phyloP scores from a whole-genome alignment of 2,113 vertebrate genomes.

The Chlorodrepanis virens region DNA sequence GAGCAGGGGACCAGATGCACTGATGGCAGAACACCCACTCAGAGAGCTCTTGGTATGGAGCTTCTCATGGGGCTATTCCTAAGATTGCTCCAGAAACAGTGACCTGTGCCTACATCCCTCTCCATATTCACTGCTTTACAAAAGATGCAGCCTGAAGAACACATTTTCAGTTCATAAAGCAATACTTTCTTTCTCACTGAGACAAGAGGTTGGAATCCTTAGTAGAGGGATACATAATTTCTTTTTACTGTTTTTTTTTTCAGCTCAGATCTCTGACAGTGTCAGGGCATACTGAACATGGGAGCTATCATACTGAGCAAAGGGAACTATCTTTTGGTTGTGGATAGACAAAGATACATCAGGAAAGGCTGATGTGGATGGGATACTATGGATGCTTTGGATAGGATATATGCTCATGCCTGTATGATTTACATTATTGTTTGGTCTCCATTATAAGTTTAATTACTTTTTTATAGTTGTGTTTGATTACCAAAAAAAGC shows the following conservation, averaged over 20 bases:
- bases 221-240: not conserved
- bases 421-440: not conserved
- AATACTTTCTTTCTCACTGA: not conserved
- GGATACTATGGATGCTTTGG: not conserved
- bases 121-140: not conserved
- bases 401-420: not conserved
- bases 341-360: not conserved
- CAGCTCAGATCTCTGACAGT: not conserved
- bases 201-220: not conserved
- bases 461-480: not conserved
- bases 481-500: not conserved
- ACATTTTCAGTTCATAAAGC: not conserved
- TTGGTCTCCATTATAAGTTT: not conserved
- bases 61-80: not conserved
- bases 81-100: not conserved
- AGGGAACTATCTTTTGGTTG: not conserved
- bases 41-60: not conserved
- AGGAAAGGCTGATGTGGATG: not conserved
- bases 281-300: not conserved
- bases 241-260: not conserved
- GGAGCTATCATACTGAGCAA: not conserved
- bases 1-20: conserved; percentile 26
- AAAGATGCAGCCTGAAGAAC: not conserved
- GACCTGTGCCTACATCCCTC: not conserved
- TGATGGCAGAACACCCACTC: conserved; percentile 6